phyloP scores from a whole-genome alignment of 2,797 vertebrate species.

The Tapera naevia region DNA sequence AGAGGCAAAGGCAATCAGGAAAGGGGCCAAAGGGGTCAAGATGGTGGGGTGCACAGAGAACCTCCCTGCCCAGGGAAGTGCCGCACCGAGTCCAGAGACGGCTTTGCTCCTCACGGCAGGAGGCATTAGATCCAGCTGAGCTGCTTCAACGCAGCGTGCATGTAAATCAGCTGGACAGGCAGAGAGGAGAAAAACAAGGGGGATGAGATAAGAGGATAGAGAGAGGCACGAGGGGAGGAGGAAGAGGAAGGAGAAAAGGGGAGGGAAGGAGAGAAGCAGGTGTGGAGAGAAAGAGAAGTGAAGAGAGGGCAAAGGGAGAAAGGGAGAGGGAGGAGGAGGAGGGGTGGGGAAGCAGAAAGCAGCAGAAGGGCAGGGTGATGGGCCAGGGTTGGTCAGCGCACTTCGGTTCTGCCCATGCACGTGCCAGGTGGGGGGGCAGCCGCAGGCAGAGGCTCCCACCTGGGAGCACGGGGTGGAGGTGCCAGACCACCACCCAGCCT shows the following conservation, averaged over 20 bases:
- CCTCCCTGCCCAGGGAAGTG: neutral
- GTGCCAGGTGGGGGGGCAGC: neutral
- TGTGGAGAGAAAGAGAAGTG: conserved; percentile 20
- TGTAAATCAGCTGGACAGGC: conserved; percentile 73
- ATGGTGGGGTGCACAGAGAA: neutral
- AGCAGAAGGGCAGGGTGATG: neutral
- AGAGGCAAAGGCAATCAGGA: neutral
- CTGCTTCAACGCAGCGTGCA: conserved; percentile 48
- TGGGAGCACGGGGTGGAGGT: accelerated
- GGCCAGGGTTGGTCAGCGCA: accelerated
- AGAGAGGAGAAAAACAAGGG: conserved; percentile 65
- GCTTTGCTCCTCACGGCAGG: conserved; percentile 27
- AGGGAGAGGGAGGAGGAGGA: neutral
- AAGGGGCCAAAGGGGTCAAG: neutral
- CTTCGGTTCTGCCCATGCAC: accelerated
- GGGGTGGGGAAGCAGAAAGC: neutral
- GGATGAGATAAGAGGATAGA: conserved; percentile 65
- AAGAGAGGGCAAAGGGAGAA: neutral
- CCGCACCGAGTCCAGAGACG: accelerated
- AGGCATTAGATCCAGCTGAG: conserved; percentile 70
- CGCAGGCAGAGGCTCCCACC: accelerated
- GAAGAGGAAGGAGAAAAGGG: conserved; percentile 32
- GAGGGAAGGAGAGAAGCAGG: conserved; percentile 53
- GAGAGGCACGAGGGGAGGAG: conserved; percentile 33
- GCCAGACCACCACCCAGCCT: neutral